These are phyloP conservation scores for Mormyrops boulengeri DNA, from an alignment of 2,797 vertebrate genomes.

Conservation along the genomic window DNA sequence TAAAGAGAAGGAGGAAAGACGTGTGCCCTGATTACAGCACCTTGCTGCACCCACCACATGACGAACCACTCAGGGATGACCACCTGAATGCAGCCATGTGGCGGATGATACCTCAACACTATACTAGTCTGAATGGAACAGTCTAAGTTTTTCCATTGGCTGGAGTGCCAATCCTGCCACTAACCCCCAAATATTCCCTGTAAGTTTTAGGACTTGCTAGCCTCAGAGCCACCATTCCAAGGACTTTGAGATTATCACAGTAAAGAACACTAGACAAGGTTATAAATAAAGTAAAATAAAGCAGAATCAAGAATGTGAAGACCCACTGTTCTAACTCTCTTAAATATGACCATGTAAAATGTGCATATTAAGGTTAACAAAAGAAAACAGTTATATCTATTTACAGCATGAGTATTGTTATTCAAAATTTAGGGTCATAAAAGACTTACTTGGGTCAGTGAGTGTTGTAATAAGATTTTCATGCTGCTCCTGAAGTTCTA, in stretches of 20 bases:
- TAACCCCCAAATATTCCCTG: not conserved
- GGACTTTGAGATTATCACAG: not conserved
- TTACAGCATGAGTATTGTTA: not conserved
- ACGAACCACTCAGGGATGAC: not conserved
- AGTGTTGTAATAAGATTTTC: constrained; percentile 5
- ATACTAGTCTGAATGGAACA: not conserved
- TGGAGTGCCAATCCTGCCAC: too few species aligned
- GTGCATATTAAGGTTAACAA: not conserved
- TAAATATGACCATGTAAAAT: not conserved
- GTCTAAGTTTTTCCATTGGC: not conserved
- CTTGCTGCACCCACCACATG: not conserved
- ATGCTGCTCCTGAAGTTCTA: constrained; percentile 8
- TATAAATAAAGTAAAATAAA: not conserved
- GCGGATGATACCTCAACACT: not conserved
- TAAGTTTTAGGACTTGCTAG: not conserved
- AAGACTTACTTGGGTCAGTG: constrained; percentile 18
- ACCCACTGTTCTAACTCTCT: not conserved
- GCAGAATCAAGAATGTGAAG: not conserved
- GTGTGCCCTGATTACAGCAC: not conserved
- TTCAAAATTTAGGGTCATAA: not conserved
- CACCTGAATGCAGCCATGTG: not conserved
- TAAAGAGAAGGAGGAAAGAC: not conserved
- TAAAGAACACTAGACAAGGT: not conserved
- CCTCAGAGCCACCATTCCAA: not conserved
- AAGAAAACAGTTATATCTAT: not conserved